phyloP scores from a whole-genome alignment of 1,140 invertebrate species.

The Drosophila varians region DNA sequence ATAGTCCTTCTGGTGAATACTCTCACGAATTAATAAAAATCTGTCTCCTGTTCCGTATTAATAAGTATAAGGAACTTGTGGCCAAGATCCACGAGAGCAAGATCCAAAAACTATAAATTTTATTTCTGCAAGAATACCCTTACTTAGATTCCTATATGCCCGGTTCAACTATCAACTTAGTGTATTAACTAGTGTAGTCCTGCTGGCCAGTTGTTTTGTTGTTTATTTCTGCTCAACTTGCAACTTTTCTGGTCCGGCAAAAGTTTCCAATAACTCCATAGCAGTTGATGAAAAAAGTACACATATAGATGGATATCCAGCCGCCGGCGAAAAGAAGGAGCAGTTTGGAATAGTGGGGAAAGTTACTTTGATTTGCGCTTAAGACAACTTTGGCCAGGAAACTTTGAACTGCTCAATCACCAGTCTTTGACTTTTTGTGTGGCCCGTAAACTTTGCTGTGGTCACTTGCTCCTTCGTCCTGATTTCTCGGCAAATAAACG shows the following conservation, averaged over 20 bases:
- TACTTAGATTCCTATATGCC: neutral
- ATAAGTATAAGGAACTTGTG: neutral
- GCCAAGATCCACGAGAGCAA: too few relatives aligned
- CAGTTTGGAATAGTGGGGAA: constrained; percentile 41
- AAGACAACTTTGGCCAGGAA: constrained; percentile 67
- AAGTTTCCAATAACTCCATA: constrained; percentile 75
- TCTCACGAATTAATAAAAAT: neutral
- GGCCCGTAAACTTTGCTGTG: constrained; percentile 27
- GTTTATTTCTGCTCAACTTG: constrained; percentile 12
- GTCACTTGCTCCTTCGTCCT: constrained; percentile 26
- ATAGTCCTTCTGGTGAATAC: neutral
- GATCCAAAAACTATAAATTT: too few relatives aligned
- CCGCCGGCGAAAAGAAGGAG: neutral
- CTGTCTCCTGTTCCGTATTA: too few relatives aligned
- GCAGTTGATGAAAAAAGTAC: constrained; percentile 66
- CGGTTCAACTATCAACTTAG: constrained; percentile 9
- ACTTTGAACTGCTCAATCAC: constrained; percentile 67
- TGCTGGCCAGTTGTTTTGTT: constrained; percentile 36
- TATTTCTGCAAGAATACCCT: neutral
- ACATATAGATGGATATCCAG: constrained; percentile 7
- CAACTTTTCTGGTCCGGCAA: constrained; percentile 44
- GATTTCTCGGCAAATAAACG: constrained; percentile 60
- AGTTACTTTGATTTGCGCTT: constrained; percentile 80
- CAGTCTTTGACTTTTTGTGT: constrained; percentile 49
- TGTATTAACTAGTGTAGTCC: constrained; percentile 46